Percentiles rank a stretch among this genome's conserved stretches.
Conservation (phyloP, 2,888 invertebrate species). For the Hesperia comma region DNA sequence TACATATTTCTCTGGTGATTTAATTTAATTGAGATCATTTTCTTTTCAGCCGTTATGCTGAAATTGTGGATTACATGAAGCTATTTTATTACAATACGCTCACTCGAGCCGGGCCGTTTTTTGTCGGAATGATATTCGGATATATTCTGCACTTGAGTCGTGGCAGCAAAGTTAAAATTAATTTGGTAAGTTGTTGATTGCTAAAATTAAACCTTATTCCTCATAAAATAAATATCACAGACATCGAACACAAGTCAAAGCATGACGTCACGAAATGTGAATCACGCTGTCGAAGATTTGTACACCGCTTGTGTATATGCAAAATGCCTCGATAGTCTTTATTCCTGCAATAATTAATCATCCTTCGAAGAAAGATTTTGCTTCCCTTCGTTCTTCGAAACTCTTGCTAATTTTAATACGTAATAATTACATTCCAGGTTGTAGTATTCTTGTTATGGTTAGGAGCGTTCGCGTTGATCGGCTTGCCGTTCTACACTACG, state of each 20-base stretch:
- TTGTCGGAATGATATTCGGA: slow-evolving; percentile 57
- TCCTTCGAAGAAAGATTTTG: too few species aligned
- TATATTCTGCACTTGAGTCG: slow-evolving; percentile 69
- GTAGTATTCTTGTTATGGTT: slow-evolving; percentile 36
- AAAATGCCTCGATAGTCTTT: too few species aligned
- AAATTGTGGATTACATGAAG: slow-evolving; percentile 44
- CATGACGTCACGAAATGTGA: too few species aligned
- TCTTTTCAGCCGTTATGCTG: slow-evolving; percentile 39
- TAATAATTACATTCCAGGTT: slow-evolving; percentile 19
- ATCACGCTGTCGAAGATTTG: too few species aligned
- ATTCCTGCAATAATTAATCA: too few species aligned
- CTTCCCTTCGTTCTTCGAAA: too few species aligned
- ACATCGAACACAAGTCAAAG: too few species aligned
- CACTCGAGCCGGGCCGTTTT: slow-evolving; percentile 56
- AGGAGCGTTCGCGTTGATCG: slow-evolving; percentile 37
- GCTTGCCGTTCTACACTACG: slow-evolving; percentile 40
- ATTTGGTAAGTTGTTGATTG: slow-evolving; percentile 48
- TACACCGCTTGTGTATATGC: too few species aligned
- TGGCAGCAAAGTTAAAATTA: slow-evolving; percentile 41
- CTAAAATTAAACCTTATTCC: not conserved
- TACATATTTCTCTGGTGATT: not conserved
- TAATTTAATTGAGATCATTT: slow-evolving; percentile 7
- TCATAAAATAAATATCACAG: too few species aligned
- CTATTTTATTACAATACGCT: slow-evolving; percentile 61
- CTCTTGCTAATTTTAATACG: too few species aligned